Percentiles rank a stretch among this genome's conserved stretches.
phyloP scores from a whole-genome alignment of 1,140 invertebrate genomes.

The Melanaphis sacchari region DNA sequence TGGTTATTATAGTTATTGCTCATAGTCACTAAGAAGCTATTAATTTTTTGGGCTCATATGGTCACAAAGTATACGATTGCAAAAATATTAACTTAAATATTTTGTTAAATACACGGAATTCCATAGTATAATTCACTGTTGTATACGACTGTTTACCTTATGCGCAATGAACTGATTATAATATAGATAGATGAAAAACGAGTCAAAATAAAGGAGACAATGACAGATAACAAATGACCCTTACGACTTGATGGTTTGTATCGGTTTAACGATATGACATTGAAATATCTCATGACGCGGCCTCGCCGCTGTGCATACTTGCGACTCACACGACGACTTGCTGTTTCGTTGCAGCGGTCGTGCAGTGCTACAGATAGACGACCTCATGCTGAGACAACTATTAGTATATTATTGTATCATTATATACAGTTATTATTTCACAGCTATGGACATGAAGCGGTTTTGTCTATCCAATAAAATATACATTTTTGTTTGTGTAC shows the following conservation, averaged over 20 bases:
- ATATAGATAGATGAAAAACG: background rate
- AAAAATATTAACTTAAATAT: background rate
- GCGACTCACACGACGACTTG: conserved; percentile 31
- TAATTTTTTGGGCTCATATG: background rate
- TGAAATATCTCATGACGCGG: conserved; percentile 12
- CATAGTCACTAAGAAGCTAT: background rate
- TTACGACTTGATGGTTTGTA: background rate
- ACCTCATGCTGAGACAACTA: conserved; percentile 27
- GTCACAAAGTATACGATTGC: background rate
- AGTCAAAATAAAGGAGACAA: background rate
- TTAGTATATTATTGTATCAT: background rate
- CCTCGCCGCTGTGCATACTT: background rate
- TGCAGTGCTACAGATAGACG: background rate
- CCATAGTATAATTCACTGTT: background rate
- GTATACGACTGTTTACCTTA: background rate
- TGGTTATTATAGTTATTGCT: background rate
- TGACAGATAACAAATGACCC: background rate
- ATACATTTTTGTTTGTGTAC: background rate
- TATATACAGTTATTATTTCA: conserved; percentile 2
- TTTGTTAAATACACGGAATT: background rate
- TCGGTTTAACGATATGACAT: conserved; percentile 26
- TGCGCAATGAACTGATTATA: background rate
- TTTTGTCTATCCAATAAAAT: background rate
- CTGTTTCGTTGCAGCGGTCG: background rate
- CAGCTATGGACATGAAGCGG: background rate